Evolutionary conservation across 2,113 vertebrate genomes (phyloP).

Genomic region (Cygnus buccinator): DNA sequence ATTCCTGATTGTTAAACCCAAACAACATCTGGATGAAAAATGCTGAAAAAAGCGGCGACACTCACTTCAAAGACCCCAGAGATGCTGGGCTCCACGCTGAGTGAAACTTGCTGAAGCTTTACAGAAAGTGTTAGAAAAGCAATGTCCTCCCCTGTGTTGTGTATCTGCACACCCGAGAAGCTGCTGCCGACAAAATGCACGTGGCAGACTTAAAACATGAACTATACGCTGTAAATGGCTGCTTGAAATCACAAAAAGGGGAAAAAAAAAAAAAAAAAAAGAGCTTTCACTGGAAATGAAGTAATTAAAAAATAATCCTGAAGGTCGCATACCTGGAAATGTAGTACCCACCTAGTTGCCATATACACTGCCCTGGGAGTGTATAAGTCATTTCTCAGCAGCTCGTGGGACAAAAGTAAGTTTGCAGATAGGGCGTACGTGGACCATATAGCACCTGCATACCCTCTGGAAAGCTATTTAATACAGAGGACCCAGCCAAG

Average conservation of each 20-base stretch:
- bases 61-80: rapidly evolving
- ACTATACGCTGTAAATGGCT: neutral
- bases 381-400: neutral
- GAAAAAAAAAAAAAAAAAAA: neutral
- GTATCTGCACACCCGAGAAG: neutral
- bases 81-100: neutral
- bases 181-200: neutral
- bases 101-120: neutral
- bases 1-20: neutral
- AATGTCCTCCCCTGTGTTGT: neutral
- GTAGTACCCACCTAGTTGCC: neutral
- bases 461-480: neutral
- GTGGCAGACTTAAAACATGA: neutral
- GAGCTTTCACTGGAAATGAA: neutral
- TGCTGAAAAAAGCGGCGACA: neutral
- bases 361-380: neutral
- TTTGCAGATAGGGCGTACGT: neutral
- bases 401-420: neutral
- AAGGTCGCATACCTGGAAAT: neutral
- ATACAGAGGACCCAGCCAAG: neutral
- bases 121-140: neutral
- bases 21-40: neutral
- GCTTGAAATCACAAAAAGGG: neutral
- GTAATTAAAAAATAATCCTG: neutral
- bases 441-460: neutral